Percentiles rank a stretch among this genome's conserved stretches.
Evolutionary conservation across 2,113 vertebrate species (phyloP).

Genomic region (Callipepla squamata): DNA sequence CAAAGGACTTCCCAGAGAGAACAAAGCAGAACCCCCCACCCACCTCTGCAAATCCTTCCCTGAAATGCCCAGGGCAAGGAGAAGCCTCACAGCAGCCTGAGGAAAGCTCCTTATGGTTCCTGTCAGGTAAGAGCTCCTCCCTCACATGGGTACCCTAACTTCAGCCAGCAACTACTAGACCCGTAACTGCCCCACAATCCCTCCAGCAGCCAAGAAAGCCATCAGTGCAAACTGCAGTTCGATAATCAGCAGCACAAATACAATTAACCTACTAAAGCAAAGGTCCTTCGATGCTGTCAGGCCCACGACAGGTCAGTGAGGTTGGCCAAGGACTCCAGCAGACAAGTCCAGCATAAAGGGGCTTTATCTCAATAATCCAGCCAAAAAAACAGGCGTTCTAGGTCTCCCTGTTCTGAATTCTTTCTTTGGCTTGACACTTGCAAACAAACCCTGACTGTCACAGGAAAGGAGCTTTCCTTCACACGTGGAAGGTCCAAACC

Average conservation of each 20-base stretch:
- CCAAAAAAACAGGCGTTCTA: background rate
- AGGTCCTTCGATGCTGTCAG: background rate
- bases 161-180: background rate
- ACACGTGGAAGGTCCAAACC: background rate
- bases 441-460: background rate
- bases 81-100: background rate
- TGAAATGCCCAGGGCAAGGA: background rate
- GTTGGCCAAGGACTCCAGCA: background rate
- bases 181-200: background rate
- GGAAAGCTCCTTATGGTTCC: background rate
- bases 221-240: background rate
- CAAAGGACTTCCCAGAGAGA: background rate
- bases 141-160: accelerated
- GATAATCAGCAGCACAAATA: background rate
- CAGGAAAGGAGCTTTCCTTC: background rate
- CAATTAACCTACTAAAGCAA: background rate
- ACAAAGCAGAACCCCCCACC: background rate
- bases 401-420: background rate
- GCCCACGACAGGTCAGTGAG: background rate
- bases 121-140: background rate
- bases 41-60: background rate
- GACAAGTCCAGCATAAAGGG: background rate
- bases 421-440: background rate
- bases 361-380: background rate
- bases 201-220: background rate